phyloP scores from a whole-genome alignment of 2,888 invertebrate species.

The Colletes collaris region DNA sequence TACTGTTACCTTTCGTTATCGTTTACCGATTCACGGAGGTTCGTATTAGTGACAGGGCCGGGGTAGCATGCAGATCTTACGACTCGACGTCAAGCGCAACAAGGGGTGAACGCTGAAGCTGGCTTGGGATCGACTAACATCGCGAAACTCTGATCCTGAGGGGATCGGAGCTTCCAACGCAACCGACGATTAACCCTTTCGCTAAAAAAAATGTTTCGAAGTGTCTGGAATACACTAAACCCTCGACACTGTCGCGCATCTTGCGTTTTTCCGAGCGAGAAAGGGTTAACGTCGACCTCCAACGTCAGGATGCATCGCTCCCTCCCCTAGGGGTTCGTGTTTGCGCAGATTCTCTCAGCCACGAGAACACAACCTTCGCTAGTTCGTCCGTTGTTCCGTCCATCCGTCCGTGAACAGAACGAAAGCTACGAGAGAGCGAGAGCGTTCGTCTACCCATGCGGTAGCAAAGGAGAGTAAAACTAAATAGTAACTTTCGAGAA shows the following conservation, averaged over 20 bases:
- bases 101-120: no score
- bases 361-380: slow-evolving; percentile 45
- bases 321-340: slow-evolving; percentile 47
- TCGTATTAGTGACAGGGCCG: no score
- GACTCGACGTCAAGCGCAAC: no score
- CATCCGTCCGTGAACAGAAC: slow-evolving; percentile 69
- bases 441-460: slow-evolving; percentile 29
- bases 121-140: not conserved
- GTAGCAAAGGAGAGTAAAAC: slow-evolving; percentile 28
- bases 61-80: no score
- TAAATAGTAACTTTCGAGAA: slow-evolving; percentile 26
- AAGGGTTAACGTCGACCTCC: not conserved
- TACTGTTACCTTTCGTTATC: no score
- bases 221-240: no score
- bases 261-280: no score
- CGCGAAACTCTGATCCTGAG: not conserved
- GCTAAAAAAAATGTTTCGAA: no score
- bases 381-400: slow-evolving; percentile 70
- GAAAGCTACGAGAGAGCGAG: slow-evolving; percentile 57
- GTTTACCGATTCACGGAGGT: no score
- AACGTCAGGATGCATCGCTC: slow-evolving; percentile 33
- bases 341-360: slow-evolving; percentile 45
- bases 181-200: no score
- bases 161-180: not conserved
- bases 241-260: no score